Percentiles rank a stretch among this genome's conserved stretches.
These are phyloP conservation scores for Coturnix japonica DNA, from an alignment of 2,113 vertebrate genomes.

Conservation along the genomic window DNA sequence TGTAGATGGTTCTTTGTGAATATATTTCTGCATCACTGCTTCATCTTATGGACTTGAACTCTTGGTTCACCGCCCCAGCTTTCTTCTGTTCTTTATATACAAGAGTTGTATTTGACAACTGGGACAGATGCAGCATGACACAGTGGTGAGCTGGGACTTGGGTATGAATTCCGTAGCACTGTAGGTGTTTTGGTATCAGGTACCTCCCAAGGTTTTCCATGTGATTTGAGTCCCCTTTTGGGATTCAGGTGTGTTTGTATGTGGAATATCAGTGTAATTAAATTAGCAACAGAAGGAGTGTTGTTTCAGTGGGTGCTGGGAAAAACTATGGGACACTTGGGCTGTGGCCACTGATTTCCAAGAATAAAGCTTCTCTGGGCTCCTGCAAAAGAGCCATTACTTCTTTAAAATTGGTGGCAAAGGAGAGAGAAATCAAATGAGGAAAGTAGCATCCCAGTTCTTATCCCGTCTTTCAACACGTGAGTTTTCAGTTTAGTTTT, in stretches of 20 bases:
- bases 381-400: background rate
- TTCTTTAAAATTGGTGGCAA: background rate
- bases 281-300: background rate
- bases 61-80: background rate
- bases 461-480: background rate
- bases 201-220: background rate
- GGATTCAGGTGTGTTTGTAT: rapidly evolving
- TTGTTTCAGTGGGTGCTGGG: background rate
- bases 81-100: background rate
- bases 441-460: conserved; percentile 15
- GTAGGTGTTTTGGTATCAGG: background rate
- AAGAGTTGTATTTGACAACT: background rate
- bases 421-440: conserved; percentile 3
- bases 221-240: too few species aligned
- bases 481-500: conserved; percentile 11
- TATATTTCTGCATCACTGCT: background rate
- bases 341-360: background rate
- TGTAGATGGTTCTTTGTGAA: background rate
- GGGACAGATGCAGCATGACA: background rate
- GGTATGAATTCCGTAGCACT: background rate
- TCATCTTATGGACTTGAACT: background rate
- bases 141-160: background rate
- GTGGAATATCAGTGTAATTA: background rate
- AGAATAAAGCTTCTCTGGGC: background rate
- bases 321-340: background rate